phyloP scores from a whole-genome alignment of 1,140 invertebrate species.

The Agraylea sexmaculata region DNA sequence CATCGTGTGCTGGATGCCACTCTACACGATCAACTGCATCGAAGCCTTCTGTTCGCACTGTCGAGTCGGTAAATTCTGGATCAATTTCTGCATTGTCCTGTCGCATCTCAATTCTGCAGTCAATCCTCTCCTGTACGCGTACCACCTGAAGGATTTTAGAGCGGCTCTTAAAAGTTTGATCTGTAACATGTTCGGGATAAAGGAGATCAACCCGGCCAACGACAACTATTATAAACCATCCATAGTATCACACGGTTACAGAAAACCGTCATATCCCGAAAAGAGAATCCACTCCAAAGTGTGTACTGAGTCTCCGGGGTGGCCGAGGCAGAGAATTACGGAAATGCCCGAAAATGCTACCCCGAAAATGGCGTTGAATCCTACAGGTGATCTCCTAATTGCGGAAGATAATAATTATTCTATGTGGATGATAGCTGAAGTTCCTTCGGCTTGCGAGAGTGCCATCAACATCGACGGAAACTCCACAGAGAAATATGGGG shows the following conservation, averaged over 20 bases:
- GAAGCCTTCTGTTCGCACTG: conserved; percentile 65
- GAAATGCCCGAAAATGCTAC: conserved; percentile 26
- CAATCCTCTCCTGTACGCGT: conserved; percentile 80
- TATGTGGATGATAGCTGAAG: conserved; percentile 21
- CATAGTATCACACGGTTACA: conserved; percentile 20
- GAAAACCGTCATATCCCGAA: conserved; percentile 14
- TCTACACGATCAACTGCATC: conserved; percentile 84
- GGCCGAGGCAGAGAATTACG: conserved; percentile 33
- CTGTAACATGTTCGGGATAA: conserved; percentile 41
- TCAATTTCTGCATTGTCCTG: conserved; percentile 74
- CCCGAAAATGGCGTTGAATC: conserved; percentile 19
- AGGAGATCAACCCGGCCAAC: conserved; percentile 25
- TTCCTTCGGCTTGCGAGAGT: conserved; percentile 15
- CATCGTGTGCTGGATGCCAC: conserved; percentile 83
- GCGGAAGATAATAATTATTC: too few species aligned
- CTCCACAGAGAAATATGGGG: too few species aligned
- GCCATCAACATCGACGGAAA: conserved; percentile 8
- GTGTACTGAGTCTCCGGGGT: conserved; percentile 37
- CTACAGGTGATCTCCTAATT: too few species aligned
- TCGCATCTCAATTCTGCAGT: conserved; percentile 82
- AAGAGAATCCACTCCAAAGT: conserved; percentile 22
- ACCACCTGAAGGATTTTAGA: conserved; percentile 77
- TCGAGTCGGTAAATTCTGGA: conserved; percentile 52
- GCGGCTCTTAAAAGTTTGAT: conserved; percentile 57
- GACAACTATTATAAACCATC: conserved; percentile 32